Conservation (phyloP, 2,113 vertebrate species). For the rat (Rattus norvegicus) region DNA sequence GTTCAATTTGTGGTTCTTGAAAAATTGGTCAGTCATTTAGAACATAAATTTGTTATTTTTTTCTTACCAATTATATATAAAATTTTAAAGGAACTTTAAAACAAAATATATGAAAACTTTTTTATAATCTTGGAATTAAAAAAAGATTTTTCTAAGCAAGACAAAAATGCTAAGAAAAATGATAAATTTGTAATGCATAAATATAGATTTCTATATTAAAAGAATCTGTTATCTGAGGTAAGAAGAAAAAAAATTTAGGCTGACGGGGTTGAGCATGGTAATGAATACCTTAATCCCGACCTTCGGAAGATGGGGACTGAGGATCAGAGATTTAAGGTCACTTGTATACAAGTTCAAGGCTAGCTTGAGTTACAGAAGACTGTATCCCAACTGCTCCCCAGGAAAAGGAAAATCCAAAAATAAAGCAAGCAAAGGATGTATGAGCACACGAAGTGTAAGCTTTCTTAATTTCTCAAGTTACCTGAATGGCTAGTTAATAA, state of each 20-base stretch:
- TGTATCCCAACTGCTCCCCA: background rate
- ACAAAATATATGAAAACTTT: background rate
- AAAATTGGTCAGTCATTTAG: background rate
- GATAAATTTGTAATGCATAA: background rate
- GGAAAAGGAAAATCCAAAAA: background rate
- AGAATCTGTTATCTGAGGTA: background rate
- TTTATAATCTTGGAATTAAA: background rate
- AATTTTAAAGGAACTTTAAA: background rate
- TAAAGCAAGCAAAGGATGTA: background rate
- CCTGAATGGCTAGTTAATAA: background rate
- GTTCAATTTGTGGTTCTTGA: background rate
- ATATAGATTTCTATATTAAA: background rate
- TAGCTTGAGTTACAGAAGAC: too few species aligned
- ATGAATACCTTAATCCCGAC: background rate
- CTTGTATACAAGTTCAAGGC: too few species aligned
- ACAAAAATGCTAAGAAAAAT: background rate
- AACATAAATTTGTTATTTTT: background rate
- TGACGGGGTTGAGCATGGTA: background rate
- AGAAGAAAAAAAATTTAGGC: background rate
- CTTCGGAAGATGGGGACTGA: background rate
- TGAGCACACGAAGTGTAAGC: background rate
- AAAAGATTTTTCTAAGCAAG: background rate
- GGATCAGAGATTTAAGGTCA: background rate
- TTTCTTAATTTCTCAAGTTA: conserved; percentile 28
- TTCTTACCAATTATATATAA: conserved; percentile 14